These are phyloP conservation scores for Paradisaea rubra DNA, from an alignment of 2,113 vertebrate species.

Conservation along the genomic window DNA sequence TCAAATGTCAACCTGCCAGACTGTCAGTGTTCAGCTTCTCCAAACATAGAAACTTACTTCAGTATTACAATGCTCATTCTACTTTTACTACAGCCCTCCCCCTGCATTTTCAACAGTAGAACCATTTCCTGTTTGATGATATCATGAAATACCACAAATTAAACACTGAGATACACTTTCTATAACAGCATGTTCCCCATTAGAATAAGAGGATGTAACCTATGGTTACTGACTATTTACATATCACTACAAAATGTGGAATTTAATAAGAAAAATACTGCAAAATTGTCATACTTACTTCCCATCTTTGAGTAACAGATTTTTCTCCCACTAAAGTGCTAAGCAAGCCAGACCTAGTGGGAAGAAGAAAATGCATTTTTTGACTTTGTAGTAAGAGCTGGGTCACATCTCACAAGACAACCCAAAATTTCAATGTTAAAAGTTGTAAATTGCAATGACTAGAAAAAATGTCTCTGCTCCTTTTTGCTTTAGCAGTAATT, in stretches of 20 bases:
- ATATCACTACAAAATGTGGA: background rate
- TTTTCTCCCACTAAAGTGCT: constrained; percentile 96
- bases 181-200: background rate
- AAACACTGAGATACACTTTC: background rate
- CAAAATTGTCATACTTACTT: constrained; percentile 74
- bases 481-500: background rate
- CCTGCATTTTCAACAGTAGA: background rate
- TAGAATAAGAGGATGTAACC: background rate
- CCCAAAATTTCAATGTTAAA: background rate
- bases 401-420: background rate
- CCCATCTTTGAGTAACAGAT: constrained; percentile 98
- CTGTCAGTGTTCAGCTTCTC: background rate
- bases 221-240: background rate
- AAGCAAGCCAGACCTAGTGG: constrained; percentile 88
- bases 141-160: background rate
- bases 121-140: background rate
- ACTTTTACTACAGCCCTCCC: background rate
- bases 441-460: background rate
- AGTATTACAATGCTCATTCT: background rate
- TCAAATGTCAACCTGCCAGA: background rate
- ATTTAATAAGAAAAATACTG: background rate
- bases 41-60: background rate
- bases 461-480: background rate
- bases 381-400: background rate
- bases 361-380: background rate